Percentiles rank a stretch among this genome's conserved stretches.
Conservation (phyloP, 64 coral and sea anemone genomes). For the Pachyseris speciosa region DNA sequence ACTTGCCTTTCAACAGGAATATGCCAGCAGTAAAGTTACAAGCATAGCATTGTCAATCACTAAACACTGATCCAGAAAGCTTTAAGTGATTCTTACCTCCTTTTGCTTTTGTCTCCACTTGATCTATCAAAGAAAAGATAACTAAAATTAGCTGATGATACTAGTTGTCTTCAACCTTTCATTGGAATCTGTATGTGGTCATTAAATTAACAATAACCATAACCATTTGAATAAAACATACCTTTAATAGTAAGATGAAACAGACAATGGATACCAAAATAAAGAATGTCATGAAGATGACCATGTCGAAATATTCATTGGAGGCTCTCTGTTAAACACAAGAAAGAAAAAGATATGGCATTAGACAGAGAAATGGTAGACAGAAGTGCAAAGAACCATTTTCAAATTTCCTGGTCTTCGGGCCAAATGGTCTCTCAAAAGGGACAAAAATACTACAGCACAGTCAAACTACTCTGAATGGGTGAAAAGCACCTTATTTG, state of each 20-base stretch:
- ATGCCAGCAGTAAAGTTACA: no score
- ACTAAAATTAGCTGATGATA: not conserved
- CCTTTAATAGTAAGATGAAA: constrained; percentile 91
- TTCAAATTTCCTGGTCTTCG: no score
- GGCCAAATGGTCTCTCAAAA: no score
- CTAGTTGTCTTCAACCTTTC: no score
- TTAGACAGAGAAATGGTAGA: not conserved
- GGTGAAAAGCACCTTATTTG: no score
- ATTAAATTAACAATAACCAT: not conserved
- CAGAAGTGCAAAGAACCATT: no score
- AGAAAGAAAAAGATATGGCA: not conserved
- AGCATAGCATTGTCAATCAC: no score
- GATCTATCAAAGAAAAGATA: constrained; percentile 74
- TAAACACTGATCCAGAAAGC: not conserved
- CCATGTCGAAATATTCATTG: constrained; percentile 98
- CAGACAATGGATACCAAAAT: constrained; percentile 91
- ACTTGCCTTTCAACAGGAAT: no score
- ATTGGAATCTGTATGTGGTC: no score
- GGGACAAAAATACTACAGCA: no score
- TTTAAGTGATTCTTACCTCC: constrained; percentile 61
- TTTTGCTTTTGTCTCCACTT: constrained; percentile 99
- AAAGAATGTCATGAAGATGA: constrained; percentile 99
- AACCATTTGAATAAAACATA: not conserved
- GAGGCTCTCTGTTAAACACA: constrained; percentile 79
- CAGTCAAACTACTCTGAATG: no score